Base-by-base conservation (phyloP, 2,888 invertebrate species). In the Melikaiella ostensackeni region DNA sequence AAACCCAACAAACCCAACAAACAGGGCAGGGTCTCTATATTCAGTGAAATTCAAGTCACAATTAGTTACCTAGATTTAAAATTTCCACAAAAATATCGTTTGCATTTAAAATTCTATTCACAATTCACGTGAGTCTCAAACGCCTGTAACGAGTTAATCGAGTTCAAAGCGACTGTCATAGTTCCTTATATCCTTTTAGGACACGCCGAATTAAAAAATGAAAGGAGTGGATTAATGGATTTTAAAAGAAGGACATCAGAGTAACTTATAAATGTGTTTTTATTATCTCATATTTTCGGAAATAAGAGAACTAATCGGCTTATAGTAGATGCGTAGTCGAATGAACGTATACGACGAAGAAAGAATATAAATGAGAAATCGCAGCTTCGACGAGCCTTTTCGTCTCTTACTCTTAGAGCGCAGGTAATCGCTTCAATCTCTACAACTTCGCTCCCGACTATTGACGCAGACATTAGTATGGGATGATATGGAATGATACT, bases 381-480 rank as follows among this genome's bases (percentile, higher is more conserved):
- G 57, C 70, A 81, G 66, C 57, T 30, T 55, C 76, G 70, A 79
- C 77, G 80, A 82, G 79, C 46, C 77, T 79, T 76, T 80, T 61
- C 62, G 73, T 63, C 79, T 73, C 46, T n/a, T 81, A 79, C n/a
- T 70, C 30, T 50, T 50, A 70, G 50, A 61, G 78, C 74, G 74
- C 63, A 75, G 78, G 80, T 80, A 78, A 79, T 77, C 78, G 64
- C 80, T 74, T 55, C 73, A 74, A 77, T 74, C 81, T 77, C 85
- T 85, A 87, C 86, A 86, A 89, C 90, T 83, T 61, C 75, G 73
- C 77, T 75, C 81, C 77, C 85, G 85, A 87, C 86, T 86, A 89
- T 91, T 83, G 91, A 91, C 91, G 89, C 89, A 90, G 86, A 88
- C 84, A 84, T 84, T 89, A 70, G 85, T 86, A 90, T 89, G 89